These are phyloP conservation scores for Bombus affinis DNA, from an alignment of 1,140 invertebrate species.

Conservation along the genomic window DNA sequence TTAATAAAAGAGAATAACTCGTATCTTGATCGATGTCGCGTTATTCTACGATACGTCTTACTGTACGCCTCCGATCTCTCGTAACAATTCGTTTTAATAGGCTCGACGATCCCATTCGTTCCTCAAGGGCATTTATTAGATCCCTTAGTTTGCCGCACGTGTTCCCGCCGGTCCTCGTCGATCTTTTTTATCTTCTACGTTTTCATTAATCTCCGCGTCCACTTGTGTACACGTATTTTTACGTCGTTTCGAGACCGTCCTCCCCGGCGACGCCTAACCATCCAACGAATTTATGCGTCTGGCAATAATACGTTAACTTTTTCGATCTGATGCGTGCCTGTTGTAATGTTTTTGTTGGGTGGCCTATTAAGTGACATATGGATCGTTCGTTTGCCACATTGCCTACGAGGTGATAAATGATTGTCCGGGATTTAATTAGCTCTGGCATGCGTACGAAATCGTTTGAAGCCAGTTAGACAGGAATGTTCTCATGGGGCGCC, in stretches of 20 bases:
- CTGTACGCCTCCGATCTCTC: conserved; percentile 6
- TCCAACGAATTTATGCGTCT: conserved; percentile 27
- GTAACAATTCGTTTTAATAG: conserved; percentile 45
- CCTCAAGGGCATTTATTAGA: conserved; percentile 38
- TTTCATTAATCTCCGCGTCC: conserved; percentile 28
- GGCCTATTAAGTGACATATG: conserved; percentile 10
- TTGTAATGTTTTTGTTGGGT: neutral
- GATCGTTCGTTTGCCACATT: neutral
- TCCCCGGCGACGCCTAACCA: neutral
- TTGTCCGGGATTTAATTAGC: conserved; percentile 8
- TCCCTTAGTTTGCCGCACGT: conserved; percentile 15
- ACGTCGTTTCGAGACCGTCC: neutral
- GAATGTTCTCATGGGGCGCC: neutral
- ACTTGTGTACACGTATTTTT: neutral
- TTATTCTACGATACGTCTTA: neutral
- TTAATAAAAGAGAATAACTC: neutral
- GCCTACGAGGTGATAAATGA: neutral
- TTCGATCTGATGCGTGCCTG: neutral
- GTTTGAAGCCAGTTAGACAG: neutral
- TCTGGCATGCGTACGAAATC: neutral
- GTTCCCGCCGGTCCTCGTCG: neutral
- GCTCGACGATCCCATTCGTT: conserved; percentile 27
- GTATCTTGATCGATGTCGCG: neutral
- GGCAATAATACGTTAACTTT: neutral
- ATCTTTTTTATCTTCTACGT: conserved; percentile 26